Evolutionary conservation across 2,888 invertebrate genomes (phyloP).

Genomic region (Brenthis ino): DNA sequence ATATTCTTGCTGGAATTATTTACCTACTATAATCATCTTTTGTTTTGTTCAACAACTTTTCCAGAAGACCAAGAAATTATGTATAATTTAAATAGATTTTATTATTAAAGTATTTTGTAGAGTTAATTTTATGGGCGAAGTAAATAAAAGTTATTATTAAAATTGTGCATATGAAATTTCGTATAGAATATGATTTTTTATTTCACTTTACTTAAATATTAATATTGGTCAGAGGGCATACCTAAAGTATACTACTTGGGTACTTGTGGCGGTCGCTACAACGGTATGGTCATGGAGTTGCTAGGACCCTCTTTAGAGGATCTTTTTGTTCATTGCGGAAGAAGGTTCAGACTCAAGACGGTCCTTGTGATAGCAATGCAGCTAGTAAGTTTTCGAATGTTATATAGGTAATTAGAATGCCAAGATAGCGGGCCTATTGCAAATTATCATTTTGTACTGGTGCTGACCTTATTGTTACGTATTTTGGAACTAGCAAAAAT

Average conservation of each 20-base stretch:
- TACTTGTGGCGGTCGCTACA: slow-evolving; percentile 98
- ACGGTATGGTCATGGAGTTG: slow-evolving; percentile 99
- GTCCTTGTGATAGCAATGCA: slow-evolving; percentile 98
- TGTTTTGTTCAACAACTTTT: no score
- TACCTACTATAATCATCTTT: no score
- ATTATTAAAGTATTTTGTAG: no score
- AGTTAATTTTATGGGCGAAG: no score
- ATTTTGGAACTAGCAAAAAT: no score
- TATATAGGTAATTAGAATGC: not conserved
- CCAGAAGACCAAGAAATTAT: no score
- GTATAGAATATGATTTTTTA: no score
- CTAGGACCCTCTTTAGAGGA: slow-evolving; percentile 99
- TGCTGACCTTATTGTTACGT: no score
- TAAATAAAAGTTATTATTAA: no score
- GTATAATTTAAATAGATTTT: no score
- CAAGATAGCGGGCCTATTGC: slow-evolving; percentile 7
- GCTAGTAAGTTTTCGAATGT: slow-evolving; percentile 86
- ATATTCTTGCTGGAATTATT: no score
- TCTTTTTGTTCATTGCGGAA: slow-evolving; percentile 99
- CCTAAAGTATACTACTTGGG: slow-evolving; percentile 99
- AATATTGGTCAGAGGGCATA: slow-evolving; percentile 91
- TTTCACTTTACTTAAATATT: slow-evolving; percentile 38
- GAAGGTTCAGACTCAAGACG: slow-evolving; percentile 98
- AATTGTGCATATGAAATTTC: no score
- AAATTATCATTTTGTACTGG: not conserved